Evolutionary conservation across 2,888 invertebrate species (phyloP), one percentile per base, ranked within the genome.

Genomic region (Synanthedon myopaeformis): DNA sequence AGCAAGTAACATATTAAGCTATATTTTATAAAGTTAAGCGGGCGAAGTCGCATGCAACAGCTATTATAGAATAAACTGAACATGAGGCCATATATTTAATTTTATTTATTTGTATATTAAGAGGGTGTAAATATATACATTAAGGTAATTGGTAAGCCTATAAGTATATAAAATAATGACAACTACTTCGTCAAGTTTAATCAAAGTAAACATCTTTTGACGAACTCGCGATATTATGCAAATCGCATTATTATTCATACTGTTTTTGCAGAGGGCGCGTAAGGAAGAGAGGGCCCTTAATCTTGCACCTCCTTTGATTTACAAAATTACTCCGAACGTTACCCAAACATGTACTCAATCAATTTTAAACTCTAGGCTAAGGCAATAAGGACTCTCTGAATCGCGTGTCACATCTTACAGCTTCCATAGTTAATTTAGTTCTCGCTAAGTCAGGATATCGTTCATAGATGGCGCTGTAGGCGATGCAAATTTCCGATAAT

Each of bases 161-260:
- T 28, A 28, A 4, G 19, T 19, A 19, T 6, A 8, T 35, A 45
- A 45, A 11, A 4, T 45, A 13, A 12, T 13, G 12, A 45, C 67
- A 73, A 76, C 75, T 75, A 74, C 69, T 67, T 68, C 62, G 59
- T 63, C 60, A 58, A 57, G 58, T 67, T 70, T 78, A 79, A 82
- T 79, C 76, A 80, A 82, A 80, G 79, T 75, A 83, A 82, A 83
- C 76, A 82, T 73, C 68, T 73, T 76, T 69, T 75, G 76, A 79
- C 68, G 71, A 70, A 68, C 76, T 74, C 65, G 67, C 71, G 74
- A 82, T 82, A 82, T 84, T 84, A 86, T 86, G 86, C 79, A 79
- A 82, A 85, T 85, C 71, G 70, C 65, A 83, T 85, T 86, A 86
- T 85, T 85, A 86, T 85, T 85, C 86, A 86, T 84, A 79, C 77